Percentiles rank a stretch among this genome's conserved stretches.
Conservation (phyloP, 2,888 invertebrate species). For the Plusia festucae region DNA sequence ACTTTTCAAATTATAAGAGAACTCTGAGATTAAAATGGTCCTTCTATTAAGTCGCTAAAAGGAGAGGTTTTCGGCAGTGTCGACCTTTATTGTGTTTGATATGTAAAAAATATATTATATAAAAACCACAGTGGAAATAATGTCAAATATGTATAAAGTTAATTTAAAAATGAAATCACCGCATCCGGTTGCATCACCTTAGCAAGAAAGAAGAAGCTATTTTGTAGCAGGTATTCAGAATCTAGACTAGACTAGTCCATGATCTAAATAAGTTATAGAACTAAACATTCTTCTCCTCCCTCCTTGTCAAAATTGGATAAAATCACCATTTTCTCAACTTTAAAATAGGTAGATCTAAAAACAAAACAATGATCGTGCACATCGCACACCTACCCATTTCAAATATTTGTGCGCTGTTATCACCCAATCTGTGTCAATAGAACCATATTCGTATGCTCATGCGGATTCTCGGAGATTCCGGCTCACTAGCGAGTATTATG, state of each 20-base stretch:
- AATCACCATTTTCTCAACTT: neutral
- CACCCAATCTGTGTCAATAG: conserved; percentile 61
- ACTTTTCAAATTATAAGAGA: too few relatives aligned
- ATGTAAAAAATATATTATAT: too few relatives aligned
- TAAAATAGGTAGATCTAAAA: neutral
- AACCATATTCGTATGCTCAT: conserved; percentile 65
- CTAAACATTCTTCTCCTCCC: neutral
- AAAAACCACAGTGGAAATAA: too few relatives aligned
- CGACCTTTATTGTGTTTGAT: too few relatives aligned
- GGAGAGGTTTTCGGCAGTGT: too few relatives aligned
- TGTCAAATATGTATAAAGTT: neutral
- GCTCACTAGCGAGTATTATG: conserved; percentile 77
- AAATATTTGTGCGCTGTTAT: conserved; percentile 62
- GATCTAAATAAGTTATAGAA: neutral
- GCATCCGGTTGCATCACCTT: neutral
- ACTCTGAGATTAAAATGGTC: too few relatives aligned
- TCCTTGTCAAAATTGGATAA: neutral
- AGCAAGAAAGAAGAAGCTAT: neutral
- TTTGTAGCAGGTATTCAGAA: too few relatives aligned
- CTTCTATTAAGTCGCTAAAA: too few relatives aligned
- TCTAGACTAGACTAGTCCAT: too few relatives aligned
- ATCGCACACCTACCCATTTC: conserved; percentile 48
- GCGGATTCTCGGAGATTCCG: conserved; percentile 83
- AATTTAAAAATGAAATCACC: neutral
- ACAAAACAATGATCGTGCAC: conserved; percentile 19